Evolutionary conservation across 2,797 vertebrate species (phyloP).

Genomic region (Typhlichthys subterraneus): DNA sequence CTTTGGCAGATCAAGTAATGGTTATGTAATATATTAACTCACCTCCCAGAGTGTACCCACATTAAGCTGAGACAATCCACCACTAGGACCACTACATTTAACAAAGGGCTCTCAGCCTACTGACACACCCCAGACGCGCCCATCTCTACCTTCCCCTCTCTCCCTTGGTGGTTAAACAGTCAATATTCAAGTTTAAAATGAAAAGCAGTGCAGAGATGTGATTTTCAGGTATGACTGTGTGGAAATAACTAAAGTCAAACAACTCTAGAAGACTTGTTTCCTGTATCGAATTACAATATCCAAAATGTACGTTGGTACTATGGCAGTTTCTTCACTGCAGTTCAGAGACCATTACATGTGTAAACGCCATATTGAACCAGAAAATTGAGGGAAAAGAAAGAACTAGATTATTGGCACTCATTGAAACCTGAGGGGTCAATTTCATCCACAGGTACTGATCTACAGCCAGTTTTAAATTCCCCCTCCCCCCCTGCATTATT

Average conservation of each 20-base stretch:
- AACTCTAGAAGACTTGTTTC: too few species aligned
- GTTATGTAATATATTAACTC: too few species aligned
- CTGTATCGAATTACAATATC: background rate
- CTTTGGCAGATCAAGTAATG: too few species aligned
- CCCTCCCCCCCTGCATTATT: background rate
- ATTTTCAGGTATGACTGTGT: too few species aligned
- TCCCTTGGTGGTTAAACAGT: too few species aligned
- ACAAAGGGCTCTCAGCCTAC: background rate
- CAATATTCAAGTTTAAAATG: too few species aligned
- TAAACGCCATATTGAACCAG: slow-evolving; percentile 10
- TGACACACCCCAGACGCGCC: too few species aligned
- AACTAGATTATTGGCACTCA: slow-evolving; percentile 49
- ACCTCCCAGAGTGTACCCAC: background rate
- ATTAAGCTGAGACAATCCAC: background rate
- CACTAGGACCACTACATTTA: background rate
- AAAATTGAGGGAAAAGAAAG: slow-evolving; percentile 4
- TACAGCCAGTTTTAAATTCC: slow-evolving; percentile 33
- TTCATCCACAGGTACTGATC: slow-evolving; percentile 39
- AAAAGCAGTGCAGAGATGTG: too few species aligned
- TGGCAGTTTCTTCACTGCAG: background rate
- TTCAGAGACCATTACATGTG: slow-evolving; percentile 7
- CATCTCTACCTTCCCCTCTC: too few species aligned
- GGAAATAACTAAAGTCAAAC: too few species aligned
- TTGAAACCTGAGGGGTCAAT: slow-evolving; percentile 27
- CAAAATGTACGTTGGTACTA: background rate